These are phyloP conservation scores for Meteorus cinctellus DNA, from an alignment of 2,888 invertebrate genomes.

Conservation along the genomic window DNA sequence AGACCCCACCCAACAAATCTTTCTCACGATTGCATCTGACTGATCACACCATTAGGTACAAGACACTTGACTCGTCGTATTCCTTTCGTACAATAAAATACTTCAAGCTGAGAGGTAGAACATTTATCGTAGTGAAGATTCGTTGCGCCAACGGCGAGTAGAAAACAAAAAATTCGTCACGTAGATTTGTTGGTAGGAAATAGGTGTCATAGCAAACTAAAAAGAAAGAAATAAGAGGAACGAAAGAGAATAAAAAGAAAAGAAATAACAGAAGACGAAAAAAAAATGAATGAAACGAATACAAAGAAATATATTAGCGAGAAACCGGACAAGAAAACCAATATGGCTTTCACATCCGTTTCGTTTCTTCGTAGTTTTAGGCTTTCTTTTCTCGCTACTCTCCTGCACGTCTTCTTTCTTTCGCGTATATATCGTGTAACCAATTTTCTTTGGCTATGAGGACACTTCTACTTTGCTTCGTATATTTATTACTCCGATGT, in stretches of 20 bases:
- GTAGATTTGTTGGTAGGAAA: conserved; percentile 20
- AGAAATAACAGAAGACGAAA: not conserved
- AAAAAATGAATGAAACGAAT: conserved; percentile 24
- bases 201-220: not conserved
- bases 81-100: conserved; percentile 30
- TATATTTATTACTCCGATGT: conserved; percentile 31
- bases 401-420: not conserved
- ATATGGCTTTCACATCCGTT: conserved; percentile 26
- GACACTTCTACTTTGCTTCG: conserved; percentile 28
- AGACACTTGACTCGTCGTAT: conserved; percentile 17
- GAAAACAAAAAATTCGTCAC: conserved; percentile 23
- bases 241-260: not conserved
- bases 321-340: conserved; percentile 28
- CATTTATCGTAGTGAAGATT: conserved; percentile 29
- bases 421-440: not conserved
- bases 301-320: conserved; percentile 5
- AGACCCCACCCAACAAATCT: conserved; percentile 25
- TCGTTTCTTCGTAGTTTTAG: conserved; percentile 27
- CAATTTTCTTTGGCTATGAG: conserved; percentile 30
- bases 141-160: not conserved
- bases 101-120: conserved; percentile 18
- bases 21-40: conserved; percentile 28
- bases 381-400: not conserved
- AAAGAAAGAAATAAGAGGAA: conserved; percentile 8
- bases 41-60: conserved; percentile 26